Evolutionary conservation across 2,113 vertebrate genomes (phyloP), one percentile per base, ranked within the genome.

Genomic region (Halichoeres trimaculatus): DNA sequence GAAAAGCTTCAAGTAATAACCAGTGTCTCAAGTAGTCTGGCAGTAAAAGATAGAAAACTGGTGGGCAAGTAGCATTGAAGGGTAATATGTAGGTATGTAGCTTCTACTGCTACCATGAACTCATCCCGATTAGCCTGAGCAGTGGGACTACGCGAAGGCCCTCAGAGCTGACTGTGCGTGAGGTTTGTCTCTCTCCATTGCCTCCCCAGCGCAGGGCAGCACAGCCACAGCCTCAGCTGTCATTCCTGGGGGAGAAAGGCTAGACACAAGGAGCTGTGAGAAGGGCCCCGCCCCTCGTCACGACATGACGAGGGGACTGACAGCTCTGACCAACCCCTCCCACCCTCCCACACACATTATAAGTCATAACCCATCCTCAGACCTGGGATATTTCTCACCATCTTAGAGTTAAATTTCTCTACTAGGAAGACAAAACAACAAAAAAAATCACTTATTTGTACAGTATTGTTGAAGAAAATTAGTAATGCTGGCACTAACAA

Each of bases 211-310:
- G 82, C 78, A 76, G 83, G 83, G 85, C 83, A 62, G 76, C 74
- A 80, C 85, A 82, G 85, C 85, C 88, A 85, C 82, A 88, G 84
- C 89, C 89, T 89, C 87, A 47, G 89, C 91, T 89, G 85, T 89
- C 86, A 88, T 78, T 91, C 92, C 92, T 93, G 87, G 68, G 90
- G 86, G 86, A 91, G 90, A 91, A 86, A 93, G 85, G 91, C 93
- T 93, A 90, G 83, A 93, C 88, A 93, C 85, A 94, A 90, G 92
- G 91, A 93, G 90, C 91, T 91, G 85, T 92, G 91, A 94, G 90
- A 92, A 86, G 73, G 72, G 77, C 78, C 88, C 70, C 88, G 20
- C 87, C 90, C 89, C 86, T 83, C 76, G 58, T 43, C 81, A 1
- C 70, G 23, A 58, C 43, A 19, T 22, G 80, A 85, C 83, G 72